phyloP scores from a whole-genome alignment of 1,140 invertebrate species.

The Lutraria rhynchaena region DNA sequence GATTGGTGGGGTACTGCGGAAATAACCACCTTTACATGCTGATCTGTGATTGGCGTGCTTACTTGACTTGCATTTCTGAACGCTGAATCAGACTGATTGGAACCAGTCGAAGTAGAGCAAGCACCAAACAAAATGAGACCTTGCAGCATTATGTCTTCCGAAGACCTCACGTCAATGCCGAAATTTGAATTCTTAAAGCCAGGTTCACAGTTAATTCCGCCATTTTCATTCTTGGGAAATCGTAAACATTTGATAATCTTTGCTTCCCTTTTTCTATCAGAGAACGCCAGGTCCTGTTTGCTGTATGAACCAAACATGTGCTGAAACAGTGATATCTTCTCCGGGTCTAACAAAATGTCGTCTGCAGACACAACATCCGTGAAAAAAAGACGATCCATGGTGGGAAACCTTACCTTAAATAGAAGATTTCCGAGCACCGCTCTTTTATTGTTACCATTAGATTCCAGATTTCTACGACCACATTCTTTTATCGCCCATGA shows the following conservation, averaged over 20 bases:
- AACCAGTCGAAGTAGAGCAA: slow-evolving; percentile 35
- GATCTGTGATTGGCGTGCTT: slow-evolving; percentile 42
- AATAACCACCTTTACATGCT: slow-evolving; percentile 53
- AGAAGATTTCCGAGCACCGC: slow-evolving; percentile 28
- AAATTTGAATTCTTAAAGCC: slow-evolving; percentile 59
- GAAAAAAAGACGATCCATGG: slow-evolving; percentile 56
- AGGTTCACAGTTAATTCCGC: slow-evolving; percentile 48
- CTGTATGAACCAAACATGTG: slow-evolving; percentile 52
- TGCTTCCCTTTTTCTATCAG: slow-evolving; percentile 53
- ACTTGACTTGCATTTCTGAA: background rate
- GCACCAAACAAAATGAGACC: slow-evolving; percentile 50
- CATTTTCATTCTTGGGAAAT: slow-evolving; percentile 50
- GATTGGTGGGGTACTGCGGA: slow-evolving; percentile 49
- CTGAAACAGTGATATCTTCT: slow-evolving; percentile 50
- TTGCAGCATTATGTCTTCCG: slow-evolving; percentile 54
- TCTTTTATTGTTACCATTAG: slow-evolving; percentile 30
- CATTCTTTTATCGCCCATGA: slow-evolving; percentile 52
- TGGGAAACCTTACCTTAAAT: slow-evolving; percentile 40
- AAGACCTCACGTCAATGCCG: slow-evolving; percentile 52
- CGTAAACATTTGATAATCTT: slow-evolving; percentile 48
- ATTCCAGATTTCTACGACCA: slow-evolving; percentile 37
- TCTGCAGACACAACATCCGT: slow-evolving; percentile 48
- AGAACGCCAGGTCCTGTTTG: slow-evolving; percentile 40
- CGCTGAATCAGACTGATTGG: slow-evolving; percentile 42
- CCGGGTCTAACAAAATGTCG: slow-evolving; percentile 38